Base-by-base conservation (phyloP, 2,113 vertebrate species). In the Pedetes capensis region DNA sequence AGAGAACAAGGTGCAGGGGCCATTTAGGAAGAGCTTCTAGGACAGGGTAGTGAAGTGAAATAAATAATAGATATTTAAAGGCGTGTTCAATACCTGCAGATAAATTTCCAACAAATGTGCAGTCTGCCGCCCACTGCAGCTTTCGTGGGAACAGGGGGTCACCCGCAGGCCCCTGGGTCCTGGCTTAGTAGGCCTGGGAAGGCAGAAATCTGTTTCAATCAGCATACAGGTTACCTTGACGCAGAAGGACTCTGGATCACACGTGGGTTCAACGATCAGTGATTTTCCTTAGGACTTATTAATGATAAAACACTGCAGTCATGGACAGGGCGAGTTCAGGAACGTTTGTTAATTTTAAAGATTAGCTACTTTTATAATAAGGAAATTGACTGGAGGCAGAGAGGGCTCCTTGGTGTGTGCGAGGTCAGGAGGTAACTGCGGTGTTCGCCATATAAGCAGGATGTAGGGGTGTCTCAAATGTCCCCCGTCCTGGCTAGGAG, bases 51-150 rank as follows among this genome's bases (percentile, higher is more conserved):
- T 34, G 81, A 12, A 29, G 18, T 29, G 32, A n/a, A 51, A 32
- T 14, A 37, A 32, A 69, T 3, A 44, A 3, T 2, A 53, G 10
- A 20, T 4, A 20, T 1, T 2, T 27, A 32, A 17, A 34, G 29
- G 11, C 27, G 6, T 51, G 34, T 17, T n/a, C n/a, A 8, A 2
- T 2, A 47, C 3, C 8, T 7, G 74, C n/a, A 84, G 44, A 0
- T 10, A 20, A 8, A 12, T 2, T 12, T 27, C 37, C 16, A 20
- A 7, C 27, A 7, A 27, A 20, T 12, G 12, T 5, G 2, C 2
- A 13, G 79, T 5, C 1, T 10, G 18, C 14, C 1, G 14, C 42
- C 14, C 3, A 13, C 51, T 68, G 32, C 57, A 0, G 3, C 2
- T n/a, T 32, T 1, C 27, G 2, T 5, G 27, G 39, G 16, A 37